Evolutionary conservation across 1,140 invertebrate species (phyloP).

Genomic region (Macrosteles quadrilineatus): DNA sequence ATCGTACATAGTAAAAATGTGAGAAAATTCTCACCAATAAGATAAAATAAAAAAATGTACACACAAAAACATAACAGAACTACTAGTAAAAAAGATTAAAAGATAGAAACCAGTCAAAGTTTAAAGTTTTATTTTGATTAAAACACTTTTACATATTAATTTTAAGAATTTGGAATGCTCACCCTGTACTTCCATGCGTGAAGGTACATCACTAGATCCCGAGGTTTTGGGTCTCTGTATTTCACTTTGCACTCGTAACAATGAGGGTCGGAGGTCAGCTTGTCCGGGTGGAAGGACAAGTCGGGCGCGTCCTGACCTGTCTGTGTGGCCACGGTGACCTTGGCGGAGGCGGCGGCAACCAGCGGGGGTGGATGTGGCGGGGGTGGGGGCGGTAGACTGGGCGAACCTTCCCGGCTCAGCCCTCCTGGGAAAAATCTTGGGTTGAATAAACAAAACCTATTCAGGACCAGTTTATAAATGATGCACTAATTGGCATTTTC

Average conservation of each 20-base stretch:
- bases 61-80: too few relatives aligned
- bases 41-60: too few relatives aligned
- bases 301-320: conserved; percentile 74
- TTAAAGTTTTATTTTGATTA: too few relatives aligned
- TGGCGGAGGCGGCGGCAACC: conserved; percentile 38
- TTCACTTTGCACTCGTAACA: conserved; percentile 92
- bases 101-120: too few relatives aligned
- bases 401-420: conserved; percentile 60
- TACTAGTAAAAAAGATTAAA: too few relatives aligned
- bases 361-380: conserved; percentile 5
- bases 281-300: conserved; percentile 67
- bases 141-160: too few relatives aligned
- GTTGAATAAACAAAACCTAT: too few relatives aligned
- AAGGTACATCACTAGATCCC: conserved; percentile 92
- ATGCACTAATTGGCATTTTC: too few relatives aligned
- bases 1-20: too few relatives aligned
- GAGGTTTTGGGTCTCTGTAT: conserved; percentile 86
- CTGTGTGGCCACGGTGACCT: conserved; percentile 79
- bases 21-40: too few relatives aligned
- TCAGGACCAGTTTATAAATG: too few relatives aligned
- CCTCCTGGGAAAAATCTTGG: too few relatives aligned
- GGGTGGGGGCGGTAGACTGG: conserved; percentile 49
- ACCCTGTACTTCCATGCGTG: conserved; percentile 70
- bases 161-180: conserved; percentile 32
- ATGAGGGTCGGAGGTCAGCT: conserved; percentile 78